phyloP scores from a whole-genome alignment of 2,888 invertebrate species.

The Platycheirus albimanus region DNA sequence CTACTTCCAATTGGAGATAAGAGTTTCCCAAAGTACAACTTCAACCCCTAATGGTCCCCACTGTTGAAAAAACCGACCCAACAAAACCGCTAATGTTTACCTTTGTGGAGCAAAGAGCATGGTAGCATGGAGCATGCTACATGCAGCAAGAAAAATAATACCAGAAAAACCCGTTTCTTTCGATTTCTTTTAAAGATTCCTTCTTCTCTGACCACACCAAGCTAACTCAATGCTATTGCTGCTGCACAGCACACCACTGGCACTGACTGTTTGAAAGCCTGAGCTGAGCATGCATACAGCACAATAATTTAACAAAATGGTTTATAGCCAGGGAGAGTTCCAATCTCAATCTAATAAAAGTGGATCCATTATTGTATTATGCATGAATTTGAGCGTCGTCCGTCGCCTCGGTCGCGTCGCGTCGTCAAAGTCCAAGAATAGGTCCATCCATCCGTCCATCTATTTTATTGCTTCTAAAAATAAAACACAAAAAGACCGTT shows the following conservation, averaged over 20 bases:
- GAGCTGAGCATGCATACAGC: not conserved
- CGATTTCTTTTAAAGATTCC: constrained; percentile 28
- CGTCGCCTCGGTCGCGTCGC: no score
- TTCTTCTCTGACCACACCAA: constrained; percentile 15
- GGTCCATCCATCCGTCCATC: constrained; percentile 51
- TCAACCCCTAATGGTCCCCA: no score
- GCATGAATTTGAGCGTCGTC: constrained; percentile 63
- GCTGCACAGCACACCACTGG: constrained; percentile 12
- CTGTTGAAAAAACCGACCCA: no score
- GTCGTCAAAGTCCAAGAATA: constrained; percentile 67
- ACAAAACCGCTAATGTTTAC: no score
- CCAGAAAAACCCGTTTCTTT: constrained; percentile 66
- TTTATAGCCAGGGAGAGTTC: constrained; percentile 26
- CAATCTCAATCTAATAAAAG: constrained; percentile 28
- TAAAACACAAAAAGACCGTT: constrained; percentile 54
- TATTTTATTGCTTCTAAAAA: constrained; percentile 56
- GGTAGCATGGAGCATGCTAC: no score
- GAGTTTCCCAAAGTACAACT: no score
- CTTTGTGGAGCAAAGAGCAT: constrained; percentile 10
- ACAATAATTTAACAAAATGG: not conserved
- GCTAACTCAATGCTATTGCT: no score
- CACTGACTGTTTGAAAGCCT: no score
- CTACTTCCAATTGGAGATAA: no score
- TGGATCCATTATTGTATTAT: constrained; percentile 60
- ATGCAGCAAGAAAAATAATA: not conserved